A percentile compares a stretch with the other conserved stretches of the same genome.
Conservation (phyloP, 2,797 vertebrate species). For the Sebastes umbrosus region DNA sequence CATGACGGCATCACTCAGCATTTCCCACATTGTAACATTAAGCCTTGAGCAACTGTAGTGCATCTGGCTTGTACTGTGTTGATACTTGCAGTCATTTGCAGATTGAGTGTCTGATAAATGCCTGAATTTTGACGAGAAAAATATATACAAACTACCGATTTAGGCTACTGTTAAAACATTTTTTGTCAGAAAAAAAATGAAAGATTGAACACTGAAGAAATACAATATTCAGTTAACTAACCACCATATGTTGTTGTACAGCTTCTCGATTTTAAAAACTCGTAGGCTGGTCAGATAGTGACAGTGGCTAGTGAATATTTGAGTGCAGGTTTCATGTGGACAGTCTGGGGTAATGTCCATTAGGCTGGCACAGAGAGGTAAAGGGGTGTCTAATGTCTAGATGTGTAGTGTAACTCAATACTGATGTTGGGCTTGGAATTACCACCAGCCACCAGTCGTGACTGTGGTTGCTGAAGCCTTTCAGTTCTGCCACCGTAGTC, state of each 20-base stretch:
- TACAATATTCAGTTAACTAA: background rate
- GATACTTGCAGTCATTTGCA: background rate
- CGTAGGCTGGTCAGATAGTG: background rate
- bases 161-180: background rate
- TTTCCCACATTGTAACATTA: conserved; percentile 12
- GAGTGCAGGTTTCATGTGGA: background rate
- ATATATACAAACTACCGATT: background rate
- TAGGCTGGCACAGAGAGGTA: background rate
- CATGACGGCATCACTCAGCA: conserved; percentile 13
- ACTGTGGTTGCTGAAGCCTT: background rate
- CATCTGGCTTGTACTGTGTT: background rate
- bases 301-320: background rate
- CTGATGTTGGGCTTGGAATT: conserved; percentile 33
- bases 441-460: background rate
- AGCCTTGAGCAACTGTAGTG: background rate
- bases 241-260: background rate
- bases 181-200: background rate
- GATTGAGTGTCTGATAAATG: background rate
- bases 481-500: conserved; percentile 1
- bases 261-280: background rate
- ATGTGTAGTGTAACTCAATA: conserved; percentile 41
- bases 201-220: background rate
- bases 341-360: background rate
- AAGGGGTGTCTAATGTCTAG: conserved; percentile 45
- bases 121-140: background rate